Evolutionary conservation across 1,140 invertebrate species (phyloP), one percentile per base, ranked within the genome.

Genomic region (Neodiprion pinetum): DNA sequence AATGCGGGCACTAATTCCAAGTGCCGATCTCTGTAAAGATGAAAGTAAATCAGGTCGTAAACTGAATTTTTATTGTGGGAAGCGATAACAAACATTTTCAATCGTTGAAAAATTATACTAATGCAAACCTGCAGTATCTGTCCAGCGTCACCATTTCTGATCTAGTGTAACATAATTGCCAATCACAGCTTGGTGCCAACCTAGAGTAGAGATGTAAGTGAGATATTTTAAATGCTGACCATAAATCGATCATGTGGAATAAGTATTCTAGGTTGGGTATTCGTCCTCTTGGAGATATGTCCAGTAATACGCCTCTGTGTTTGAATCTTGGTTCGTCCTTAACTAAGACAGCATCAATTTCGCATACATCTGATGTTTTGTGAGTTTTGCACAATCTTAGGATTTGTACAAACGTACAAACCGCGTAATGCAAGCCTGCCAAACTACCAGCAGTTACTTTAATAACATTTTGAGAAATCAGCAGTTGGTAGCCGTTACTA

Each of bases 81-180:
- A 5, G 5, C 28, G 2, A 40, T 40, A 40, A 40, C 5, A 5
- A 40, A 40, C 28, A 40, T 17, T 17, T 14, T 17, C 7, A 65
- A 14, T 1, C 12, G 4, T 14, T 7, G 7, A 65, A 65, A 40
- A 74, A 67, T 65, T 17, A 12, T 68, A 90, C 84, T 73, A 86
- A 88, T 67, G 87, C 83, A 72, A 90, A 89, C 79, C 85, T 86
- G 86, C 92, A 93, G 82, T 92, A 92, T 50, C 91, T 87, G 78
- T 92, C 92, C n/a, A 94, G 82, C 7, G 91, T 91, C 12, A 93
- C 86, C 81, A 93, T 88, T 80, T 93, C 92, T 76, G 90, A 89
- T 77, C 89, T 89, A 0, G 89, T 85, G 72, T 90, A 91, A 68
- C 89, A 88, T 12, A 90, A 78, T 49, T 90, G 87, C 90, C 90